Evolutionary conservation across 37 sponge, comb jelly and placozoan genomes (phyloP), one percentile per base, ranked within the genome.

Genomic region (Geodia barretti): DNA sequence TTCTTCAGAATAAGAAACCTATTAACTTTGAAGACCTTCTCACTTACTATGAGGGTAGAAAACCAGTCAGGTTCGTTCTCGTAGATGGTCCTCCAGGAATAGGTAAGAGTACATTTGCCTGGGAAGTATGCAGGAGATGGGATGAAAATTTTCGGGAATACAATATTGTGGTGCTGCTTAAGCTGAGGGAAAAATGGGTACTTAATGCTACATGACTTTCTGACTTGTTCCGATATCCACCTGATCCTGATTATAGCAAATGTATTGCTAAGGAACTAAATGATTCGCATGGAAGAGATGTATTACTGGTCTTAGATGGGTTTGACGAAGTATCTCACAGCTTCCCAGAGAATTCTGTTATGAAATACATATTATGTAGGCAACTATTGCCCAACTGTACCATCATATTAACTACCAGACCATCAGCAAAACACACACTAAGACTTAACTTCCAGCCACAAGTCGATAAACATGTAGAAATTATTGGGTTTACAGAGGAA

Each of bases 81-180:
- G 58, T 79, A 32, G 69, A 79, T 29, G 80, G 80, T 30, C 36
- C 60, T 14, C 80, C 80, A 24, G 80, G 80, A 3, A 47, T 79
- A 41, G 80, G 80, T 8, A 79, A 79, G 34, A 79, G 80, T 41
- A 79, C 80, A 19, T 67, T 67, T 43, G 68, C 80, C 21, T 67
- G 69, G 70, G 80, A 79, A 38, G 34, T 79, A 5, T 79, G 80
- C 60, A 39, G 70, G n/a, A 1, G 32, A 26, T 68, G 70, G 80
- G 59, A 79, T 24, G 34, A 42, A 67, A 25, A 26, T 14, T 29
- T 77, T 64, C 14, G 64, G 41, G 3, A 63, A 30, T 79, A 69
- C 34, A 21, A 28, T 1, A 41, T 79, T 24, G 80, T 79, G 26
- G 60, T 79, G 19, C 80, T 79, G 9, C 58, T 79, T 11, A 24